These are phyloP conservation scores for Natrix natrix DNA, from an alignment of 2,797 vertebrate species.

Conservation along the genomic window DNA sequence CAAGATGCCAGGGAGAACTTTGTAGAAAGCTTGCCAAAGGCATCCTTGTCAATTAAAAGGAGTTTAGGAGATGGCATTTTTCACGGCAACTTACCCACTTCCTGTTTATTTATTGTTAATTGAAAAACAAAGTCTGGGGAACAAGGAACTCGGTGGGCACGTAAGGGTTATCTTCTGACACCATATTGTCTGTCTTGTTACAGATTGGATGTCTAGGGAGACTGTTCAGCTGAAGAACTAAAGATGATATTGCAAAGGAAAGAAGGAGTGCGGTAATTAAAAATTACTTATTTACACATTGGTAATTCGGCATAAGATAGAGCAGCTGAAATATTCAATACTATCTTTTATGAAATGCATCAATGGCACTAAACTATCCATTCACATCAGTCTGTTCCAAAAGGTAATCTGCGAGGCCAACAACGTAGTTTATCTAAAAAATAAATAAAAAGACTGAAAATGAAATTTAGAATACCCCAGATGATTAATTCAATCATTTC, in stretches of 20 bases:
- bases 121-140: background rate
- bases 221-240: background rate
- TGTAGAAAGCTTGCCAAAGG: background rate
- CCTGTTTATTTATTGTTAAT: background rate
- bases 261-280: background rate
- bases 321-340: background rate
- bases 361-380: background rate
- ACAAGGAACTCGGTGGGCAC: background rate
- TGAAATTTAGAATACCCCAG: background rate
- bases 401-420: background rate
- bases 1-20: background rate
- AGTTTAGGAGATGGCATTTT: background rate
- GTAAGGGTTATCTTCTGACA: background rate
- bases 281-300: background rate
- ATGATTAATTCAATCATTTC: slow-evolving; percentile 1
- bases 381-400: background rate
- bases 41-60: background rate
- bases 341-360: background rate
- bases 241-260: background rate
- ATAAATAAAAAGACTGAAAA: background rate
- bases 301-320: background rate
- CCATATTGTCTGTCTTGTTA: background rate
- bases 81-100: background rate
- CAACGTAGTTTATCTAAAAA: background rate
- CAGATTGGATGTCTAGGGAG: background rate